Conservation (phyloP, 2,113 vertebrate species). For the Dascyllus trimaculatus region DNA sequence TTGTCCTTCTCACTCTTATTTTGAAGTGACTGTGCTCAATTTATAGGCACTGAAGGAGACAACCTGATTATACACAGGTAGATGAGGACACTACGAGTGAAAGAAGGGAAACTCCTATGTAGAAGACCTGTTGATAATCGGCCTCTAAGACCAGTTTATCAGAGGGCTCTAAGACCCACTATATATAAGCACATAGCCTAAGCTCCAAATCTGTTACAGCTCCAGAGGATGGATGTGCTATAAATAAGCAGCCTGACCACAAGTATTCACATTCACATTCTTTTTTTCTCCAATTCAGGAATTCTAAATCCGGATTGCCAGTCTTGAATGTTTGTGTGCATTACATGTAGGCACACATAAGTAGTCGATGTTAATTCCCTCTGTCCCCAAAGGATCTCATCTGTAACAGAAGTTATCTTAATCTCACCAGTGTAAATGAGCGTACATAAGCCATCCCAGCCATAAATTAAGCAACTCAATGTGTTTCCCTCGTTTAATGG, state of each 20-base stretch:
- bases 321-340: conserved; percentile 27
- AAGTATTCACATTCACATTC: conserved; percentile 40
- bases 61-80: conserved; percentile 9
- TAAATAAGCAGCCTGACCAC: conserved; percentile 67
- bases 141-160: conserved; percentile 44
- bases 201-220: conserved; percentile 75
- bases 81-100: conserved; percentile 25
- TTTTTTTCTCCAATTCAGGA: conserved; percentile 64
- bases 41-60: conserved; percentile 32
- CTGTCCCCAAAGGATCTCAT: conserved; percentile 19
- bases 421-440: conserved; percentile 54
- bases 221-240: conserved; percentile 67
- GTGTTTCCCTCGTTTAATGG: conserved; percentile 28
- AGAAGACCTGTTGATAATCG: conserved; percentile 66
- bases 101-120: conserved; percentile 20
- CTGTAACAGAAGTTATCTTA: conserved; percentile 45
- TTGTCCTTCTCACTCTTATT: conserved; percentile 15
- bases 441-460: conserved; percentile 13
- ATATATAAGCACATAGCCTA: conserved; percentile 68
- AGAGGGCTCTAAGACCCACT: conserved; percentile 68
- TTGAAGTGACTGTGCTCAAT: conserved; percentile 27
- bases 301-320: conserved; percentile 46
- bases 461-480: conserved; percentile 41
- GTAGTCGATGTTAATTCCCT: conserved; percentile 42
- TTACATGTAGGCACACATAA: conserved; percentile 27